These are phyloP conservation scores for Galemys pyrenaicus DNA, from an alignment of 2,113 vertebrate species.

Conservation along the genomic window DNA sequence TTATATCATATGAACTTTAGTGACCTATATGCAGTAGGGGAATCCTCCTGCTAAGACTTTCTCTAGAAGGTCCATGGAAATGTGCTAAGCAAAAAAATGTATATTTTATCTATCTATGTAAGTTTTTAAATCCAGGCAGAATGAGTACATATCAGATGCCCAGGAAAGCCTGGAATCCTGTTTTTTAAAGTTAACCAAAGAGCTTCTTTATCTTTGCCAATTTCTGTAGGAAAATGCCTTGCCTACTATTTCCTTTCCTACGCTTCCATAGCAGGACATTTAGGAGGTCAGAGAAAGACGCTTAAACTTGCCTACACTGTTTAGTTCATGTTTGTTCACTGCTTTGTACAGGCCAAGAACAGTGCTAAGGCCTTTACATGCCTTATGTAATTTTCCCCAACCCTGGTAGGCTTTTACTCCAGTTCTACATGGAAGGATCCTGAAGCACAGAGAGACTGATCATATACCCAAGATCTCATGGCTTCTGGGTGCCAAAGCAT, in stretches of 20 bases:
- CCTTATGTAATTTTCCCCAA: background rate
- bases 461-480: background rate
- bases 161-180: background rate
- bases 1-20: background rate
- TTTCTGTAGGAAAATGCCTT: background rate
- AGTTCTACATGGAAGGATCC: background rate
- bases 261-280: background rate
- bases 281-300: background rate
- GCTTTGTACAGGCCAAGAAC: background rate
- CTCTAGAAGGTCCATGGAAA: background rate
- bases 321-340: conserved; percentile 25
- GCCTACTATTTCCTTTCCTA: background rate
- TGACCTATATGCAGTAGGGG: background rate
- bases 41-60: background rate
- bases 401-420: background rate
- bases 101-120: background rate
- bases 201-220: background rate
- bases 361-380: background rate
- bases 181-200: background rate
- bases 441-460: background rate
- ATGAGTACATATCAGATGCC: background rate
- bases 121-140: background rate
- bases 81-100: background rate
- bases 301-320: background rate
- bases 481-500: background rate